Evolutionary conservation across 2,113 vertebrate species (phyloP).

Genomic region (Galemys pyrenaicus): DNA sequence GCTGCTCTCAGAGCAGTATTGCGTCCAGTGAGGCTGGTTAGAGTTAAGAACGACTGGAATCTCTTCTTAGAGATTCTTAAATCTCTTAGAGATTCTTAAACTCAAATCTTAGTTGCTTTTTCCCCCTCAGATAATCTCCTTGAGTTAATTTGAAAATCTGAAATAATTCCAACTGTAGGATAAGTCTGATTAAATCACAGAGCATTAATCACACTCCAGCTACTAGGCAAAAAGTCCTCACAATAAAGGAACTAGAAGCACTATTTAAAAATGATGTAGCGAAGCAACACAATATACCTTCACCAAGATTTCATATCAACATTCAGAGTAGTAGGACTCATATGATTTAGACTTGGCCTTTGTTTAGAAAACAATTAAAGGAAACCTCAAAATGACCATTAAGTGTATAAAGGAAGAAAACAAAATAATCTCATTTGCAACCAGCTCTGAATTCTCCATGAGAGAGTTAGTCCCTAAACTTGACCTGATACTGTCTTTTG

Average conservation of each 20-base stretch:
- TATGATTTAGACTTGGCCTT: background rate
- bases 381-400: conserved; percentile 17
- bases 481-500: background rate
- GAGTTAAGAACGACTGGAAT: background rate
- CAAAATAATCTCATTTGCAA: background rate
- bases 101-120: background rate
- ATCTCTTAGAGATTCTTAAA: too few relatives aligned
- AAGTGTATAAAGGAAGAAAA: background rate
- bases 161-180: background rate
- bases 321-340: background rate
- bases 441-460: background rate
- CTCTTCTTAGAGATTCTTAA: too few relatives aligned
- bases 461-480: background rate
- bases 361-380: conserved; percentile 15
- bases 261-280: background rate
- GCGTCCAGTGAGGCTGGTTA: background rate
- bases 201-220: background rate
- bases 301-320: background rate
- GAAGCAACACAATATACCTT: background rate
- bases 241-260: background rate
- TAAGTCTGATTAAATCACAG: background rate
- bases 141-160: background rate
- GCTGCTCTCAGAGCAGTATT: fast-evolving
- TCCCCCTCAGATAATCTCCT: background rate
- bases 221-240: conserved; percentile 29